phyloP scores from a whole-genome alignment of 2,797 vertebrate genomes.

The Capromys pilorides region DNA sequence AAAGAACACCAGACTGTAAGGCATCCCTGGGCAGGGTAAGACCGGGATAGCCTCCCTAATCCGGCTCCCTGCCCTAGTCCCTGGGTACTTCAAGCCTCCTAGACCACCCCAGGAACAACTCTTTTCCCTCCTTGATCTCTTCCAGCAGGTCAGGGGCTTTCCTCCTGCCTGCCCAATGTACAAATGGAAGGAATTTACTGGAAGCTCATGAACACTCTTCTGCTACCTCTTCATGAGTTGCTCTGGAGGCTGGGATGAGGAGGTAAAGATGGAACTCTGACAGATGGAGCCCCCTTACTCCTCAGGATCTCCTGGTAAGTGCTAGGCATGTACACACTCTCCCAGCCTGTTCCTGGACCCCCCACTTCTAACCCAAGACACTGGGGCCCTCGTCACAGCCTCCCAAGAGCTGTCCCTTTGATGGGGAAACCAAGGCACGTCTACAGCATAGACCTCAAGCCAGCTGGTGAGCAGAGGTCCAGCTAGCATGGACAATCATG shows the following conservation, averaged over 20 bases:
- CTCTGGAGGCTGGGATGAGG: neutral
- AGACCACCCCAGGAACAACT: neutral
- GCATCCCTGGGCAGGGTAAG: rapidly evolving
- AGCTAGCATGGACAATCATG: neutral
- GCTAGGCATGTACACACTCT: neutral
- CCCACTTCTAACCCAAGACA: neutral
- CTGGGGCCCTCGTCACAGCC: neutral
- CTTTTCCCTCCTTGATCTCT: neutral
- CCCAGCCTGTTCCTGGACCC: neutral
- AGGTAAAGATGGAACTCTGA: neutral
- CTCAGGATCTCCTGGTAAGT: neutral
- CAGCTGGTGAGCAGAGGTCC: neutral
- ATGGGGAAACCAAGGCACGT: neutral
- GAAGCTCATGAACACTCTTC: constrained; percentile 50
- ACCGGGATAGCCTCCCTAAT: neutral
- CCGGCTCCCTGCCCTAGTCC: neutral
- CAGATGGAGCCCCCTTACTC: neutral
- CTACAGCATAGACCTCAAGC: neutral
- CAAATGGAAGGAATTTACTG: constrained; percentile 46
- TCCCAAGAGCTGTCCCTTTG: neutral
- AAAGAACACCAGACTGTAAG: neutral
- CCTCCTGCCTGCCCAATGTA: neutral
- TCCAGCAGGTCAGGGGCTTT: neutral
- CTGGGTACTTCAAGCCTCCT: neutral
- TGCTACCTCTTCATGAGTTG: neutral